Conservation (phyloP, 1,140 invertebrate genomes). For the Eumeta japonica region DNA sequence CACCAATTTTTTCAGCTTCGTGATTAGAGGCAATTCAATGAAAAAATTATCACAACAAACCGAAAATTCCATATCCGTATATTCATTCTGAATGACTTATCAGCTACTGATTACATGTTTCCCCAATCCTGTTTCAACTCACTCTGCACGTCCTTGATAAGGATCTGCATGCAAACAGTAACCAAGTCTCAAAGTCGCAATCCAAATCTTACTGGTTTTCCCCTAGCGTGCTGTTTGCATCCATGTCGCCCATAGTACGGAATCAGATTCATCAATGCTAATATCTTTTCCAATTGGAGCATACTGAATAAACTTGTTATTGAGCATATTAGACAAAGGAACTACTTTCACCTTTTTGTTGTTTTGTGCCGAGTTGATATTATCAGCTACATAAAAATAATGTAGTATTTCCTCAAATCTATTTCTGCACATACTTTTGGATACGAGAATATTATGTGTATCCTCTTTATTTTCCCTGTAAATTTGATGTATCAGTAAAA, state of each 20-base stretch:
- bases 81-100: too few relatives aligned
- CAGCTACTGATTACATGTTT: slow-evolving; percentile 4
- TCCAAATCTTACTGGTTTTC: slow-evolving; percentile 1
- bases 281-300: too few relatives aligned
- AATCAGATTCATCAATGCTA: slow-evolving; percentile 4
- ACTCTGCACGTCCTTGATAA: slow-evolving; percentile 4
- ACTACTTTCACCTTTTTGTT: slow-evolving; percentile 1
- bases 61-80: too few relatives aligned
- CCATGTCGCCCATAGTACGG: slow-evolving; percentile 1
- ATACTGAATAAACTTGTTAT: neutral
- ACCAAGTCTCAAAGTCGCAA: slow-evolving; percentile 3
- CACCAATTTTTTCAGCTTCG: too few relatives aligned
- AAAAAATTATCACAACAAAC: too few relatives aligned
- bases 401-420: too few relatives aligned
- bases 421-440: neutral
- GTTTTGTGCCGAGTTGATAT: neutral
- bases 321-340: slow-evolving; percentile 1
- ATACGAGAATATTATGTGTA: slow-evolving; percentile 1
- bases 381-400: neutral
- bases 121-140: slow-evolving; percentile 1
- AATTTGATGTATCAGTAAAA: neutral
- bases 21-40: too few relatives aligned
- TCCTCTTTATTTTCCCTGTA: slow-evolving; percentile 3
- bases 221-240: neutral
- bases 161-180: slow-evolving; percentile 3